Conservation (phyloP, 2,888 invertebrate genomes). For the Drosophila meridionalis region DNA sequence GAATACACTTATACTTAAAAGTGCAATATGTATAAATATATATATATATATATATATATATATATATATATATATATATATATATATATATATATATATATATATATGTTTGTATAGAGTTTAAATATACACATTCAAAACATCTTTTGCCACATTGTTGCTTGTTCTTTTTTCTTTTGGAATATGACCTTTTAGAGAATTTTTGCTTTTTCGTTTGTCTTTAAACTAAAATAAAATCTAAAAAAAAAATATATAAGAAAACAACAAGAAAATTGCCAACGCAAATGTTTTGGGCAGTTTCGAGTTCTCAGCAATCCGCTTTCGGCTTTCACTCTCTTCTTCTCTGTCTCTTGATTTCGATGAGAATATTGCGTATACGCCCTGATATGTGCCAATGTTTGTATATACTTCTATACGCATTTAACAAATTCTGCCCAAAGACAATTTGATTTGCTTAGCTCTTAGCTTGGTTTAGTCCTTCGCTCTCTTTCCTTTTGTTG, state of each 20-base stretch:
- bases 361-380: slow-evolving; percentile 63
- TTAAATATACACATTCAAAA: too few relatives aligned
- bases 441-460: slow-evolving; percentile 30
- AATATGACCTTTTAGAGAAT: slow-evolving; percentile 80
- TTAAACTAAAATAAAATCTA: slow-evolving; percentile 47
- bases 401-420: slow-evolving; percentile 6
- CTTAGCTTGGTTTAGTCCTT: slow-evolving; percentile 76
- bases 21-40: neutral
- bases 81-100: slow-evolving; percentile 1
- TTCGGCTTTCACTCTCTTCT: neutral
- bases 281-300: slow-evolving; percentile 8
- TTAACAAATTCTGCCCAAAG: slow-evolving; percentile 8
- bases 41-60: too few relatives aligned
- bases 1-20: slow-evolving; percentile 21
- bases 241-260: slow-evolving; percentile 26
- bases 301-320: neutral
- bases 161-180: slow-evolving; percentile 56
- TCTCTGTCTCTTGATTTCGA: neutral
- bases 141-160: slow-evolving; percentile 28
- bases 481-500: slow-evolving; percentile 76
- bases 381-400: slow-evolving; percentile 66
- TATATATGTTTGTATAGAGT: neutral
- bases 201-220: slow-evolving; percentile 31
- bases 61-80: neutral
- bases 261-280: slow-evolving; percentile 56